Conservation (phyloP, 1,140 invertebrate genomes). For the Vanessa atalanta region DNA sequence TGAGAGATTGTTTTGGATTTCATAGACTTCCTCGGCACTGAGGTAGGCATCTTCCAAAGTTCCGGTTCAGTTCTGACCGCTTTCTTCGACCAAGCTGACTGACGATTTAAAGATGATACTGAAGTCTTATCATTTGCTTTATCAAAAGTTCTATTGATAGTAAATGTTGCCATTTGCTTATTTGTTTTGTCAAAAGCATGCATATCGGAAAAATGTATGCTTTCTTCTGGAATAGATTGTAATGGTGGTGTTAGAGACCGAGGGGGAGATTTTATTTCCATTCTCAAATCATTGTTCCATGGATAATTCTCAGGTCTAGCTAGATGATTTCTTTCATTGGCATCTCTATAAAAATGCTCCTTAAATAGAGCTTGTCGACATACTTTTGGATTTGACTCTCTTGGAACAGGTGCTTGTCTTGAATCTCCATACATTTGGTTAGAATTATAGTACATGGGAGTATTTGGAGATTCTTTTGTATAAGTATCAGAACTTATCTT, state of each 20-base stretch:
- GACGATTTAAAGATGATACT: constrained; percentile 40
- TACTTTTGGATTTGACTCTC: constrained; percentile 55
- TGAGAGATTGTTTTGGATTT: constrained; percentile 48
- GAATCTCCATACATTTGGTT: constrained; percentile 45
- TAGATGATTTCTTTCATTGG: constrained; percentile 46
- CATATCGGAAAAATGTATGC: constrained; percentile 59
- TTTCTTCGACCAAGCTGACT: constrained; percentile 67
- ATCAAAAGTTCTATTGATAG: constrained; percentile 68
- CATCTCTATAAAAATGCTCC: constrained; percentile 54
- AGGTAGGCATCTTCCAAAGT: constrained; percentile 65
- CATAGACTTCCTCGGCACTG: constrained; percentile 45
- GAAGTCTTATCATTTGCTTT: constrained; percentile 42
- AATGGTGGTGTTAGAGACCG: constrained; percentile 69
- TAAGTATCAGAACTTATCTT: constrained; percentile 75
- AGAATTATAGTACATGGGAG: constrained; percentile 47
- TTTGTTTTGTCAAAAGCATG: constrained; percentile 60
- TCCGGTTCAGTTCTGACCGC: constrained; percentile 60
- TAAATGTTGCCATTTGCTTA: constrained; percentile 61
- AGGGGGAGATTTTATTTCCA: constrained; percentile 63
- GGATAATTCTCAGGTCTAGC: constrained; percentile 51
- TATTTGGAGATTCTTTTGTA: constrained; percentile 76
- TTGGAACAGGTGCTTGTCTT: constrained; percentile 44
- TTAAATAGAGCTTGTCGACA: constrained; percentile 68
- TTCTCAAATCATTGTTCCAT: constrained; percentile 60
- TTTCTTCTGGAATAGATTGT: constrained; percentile 78